Percentiles rank a stretch among this genome's conserved stretches.
These are phyloP conservation scores for Gallirallus australis DNA, from an alignment of 2,797 vertebrate species.

Conservation along the genomic window DNA sequence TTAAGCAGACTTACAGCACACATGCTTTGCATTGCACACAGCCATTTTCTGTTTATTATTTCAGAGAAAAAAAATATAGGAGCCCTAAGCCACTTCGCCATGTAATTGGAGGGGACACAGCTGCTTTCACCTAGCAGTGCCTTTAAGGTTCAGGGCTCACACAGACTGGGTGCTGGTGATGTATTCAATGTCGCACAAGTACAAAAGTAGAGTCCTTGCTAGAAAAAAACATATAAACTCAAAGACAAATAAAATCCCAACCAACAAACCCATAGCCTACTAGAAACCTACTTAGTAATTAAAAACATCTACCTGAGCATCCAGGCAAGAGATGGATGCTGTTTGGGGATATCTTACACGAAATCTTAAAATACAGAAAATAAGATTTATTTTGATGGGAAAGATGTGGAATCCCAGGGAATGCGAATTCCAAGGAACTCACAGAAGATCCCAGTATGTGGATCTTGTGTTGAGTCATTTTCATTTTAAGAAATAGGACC, in stretches of 20 bases:
- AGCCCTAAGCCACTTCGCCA: background rate
- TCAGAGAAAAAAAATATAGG: background rate
- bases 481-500: background rate
- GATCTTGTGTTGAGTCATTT: background rate
- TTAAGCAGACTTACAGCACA: background rate
- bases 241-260: background rate
- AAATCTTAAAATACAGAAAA: background rate
- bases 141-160: background rate
- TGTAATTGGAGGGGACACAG: background rate
- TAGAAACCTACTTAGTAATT: slow-evolving; percentile 33
- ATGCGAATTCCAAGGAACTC: background rate
- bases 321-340: background rate
- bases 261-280: background rate
- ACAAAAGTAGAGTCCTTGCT: background rate
- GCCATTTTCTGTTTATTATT: background rate
- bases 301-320: background rate
- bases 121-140: background rate
- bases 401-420: background rate
- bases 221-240: background rate
- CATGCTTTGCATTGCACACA: background rate
- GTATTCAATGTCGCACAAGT: background rate
- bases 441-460: background rate
- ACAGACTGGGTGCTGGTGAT: background rate
- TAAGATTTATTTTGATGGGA: background rate
- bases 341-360: background rate